A percentile compares a stretch with the other conserved stretches of the same genome.
These are phyloP conservation scores for Rotaria macrura DNA, from an alignment of 2,888 invertebrate genomes.

Conservation along the genomic window DNA sequence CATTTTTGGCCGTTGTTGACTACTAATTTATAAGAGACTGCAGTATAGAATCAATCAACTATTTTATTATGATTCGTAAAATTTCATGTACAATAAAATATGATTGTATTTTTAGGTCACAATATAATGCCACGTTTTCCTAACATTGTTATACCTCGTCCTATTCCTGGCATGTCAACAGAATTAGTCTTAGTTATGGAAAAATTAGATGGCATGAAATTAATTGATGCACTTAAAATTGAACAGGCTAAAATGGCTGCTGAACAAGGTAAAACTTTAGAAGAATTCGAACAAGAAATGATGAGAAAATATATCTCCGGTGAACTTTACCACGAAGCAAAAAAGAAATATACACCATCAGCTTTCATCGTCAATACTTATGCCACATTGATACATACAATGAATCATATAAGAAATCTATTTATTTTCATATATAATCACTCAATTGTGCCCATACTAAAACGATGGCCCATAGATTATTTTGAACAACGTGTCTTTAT, in stretches of 20 bases:
- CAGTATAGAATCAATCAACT: no score
- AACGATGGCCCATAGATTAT: neutral
- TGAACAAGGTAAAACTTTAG: neutral
- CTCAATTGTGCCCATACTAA: neutral
- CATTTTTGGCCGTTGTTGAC: no score
- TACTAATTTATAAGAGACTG: no score
- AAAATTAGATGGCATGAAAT: neutral
- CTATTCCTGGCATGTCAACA: neutral
- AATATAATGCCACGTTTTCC: neutral
- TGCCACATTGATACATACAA: neutral
- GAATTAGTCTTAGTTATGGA: neutral
- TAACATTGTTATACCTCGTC: neutral
- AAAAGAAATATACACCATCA: neutral
- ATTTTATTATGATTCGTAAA: no score
- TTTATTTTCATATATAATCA: neutral
- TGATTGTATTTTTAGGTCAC: neutral
- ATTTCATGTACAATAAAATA: no score
- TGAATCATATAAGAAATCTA: neutral
- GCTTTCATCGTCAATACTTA: neutral
- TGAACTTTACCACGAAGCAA: neutral
- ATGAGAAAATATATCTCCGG: neutral
- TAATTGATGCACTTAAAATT: neutral
- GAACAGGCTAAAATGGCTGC: slow-evolving; percentile 14
- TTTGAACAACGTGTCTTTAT: neutral
- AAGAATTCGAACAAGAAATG: slow-evolving; percentile 7